Evolutionary conservation across 2,888 invertebrate genomes (phyloP), one percentile per base, ranked within the genome.

Genomic region (Drosophila lutescens): DNA sequence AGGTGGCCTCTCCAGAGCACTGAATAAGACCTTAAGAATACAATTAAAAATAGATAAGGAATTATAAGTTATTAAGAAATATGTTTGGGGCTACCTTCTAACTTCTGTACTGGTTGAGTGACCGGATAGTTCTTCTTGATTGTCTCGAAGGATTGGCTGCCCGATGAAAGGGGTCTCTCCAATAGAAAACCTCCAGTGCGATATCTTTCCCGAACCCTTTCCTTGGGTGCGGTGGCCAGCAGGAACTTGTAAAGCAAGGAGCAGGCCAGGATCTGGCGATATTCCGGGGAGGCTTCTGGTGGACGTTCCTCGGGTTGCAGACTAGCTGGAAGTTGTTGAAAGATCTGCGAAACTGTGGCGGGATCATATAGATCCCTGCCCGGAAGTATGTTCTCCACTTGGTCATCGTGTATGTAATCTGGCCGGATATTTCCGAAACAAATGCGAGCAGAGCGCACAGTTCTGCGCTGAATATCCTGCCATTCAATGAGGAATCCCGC

Each of bases 201-300:
- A 50, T 43, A 71, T 12, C 69, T 50, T 5, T 67, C 53, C 0
- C 47, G 49, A 17, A 82, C 62, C 1, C 91, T 92, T 2, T 93
- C 91, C 0, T 89, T 83, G 0, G 95, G 95, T 15, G 94, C 93
- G 20, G 95, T 91, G 47, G 93, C 93, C 36, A 96, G 87, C 30
- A 95, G 84, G 59, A 93, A 94, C 93, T 97, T 97, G 90, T 97
- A 98, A 86, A 97, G 95, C 12, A 98, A 92, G 9, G 95, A 94
- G 62, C 95, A 93, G 0, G 97, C 96, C 5, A 98, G 92, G 10
- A 93, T 93, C 85, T 94, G 95, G 20, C 97, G 94, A 83, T 95
- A 97, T 44, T 93, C 93, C 0, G 95, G 94, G 0, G 94, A 93
- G 0, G 96, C 94, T 84, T 96, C 95, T 0, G 96, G 95, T 0